Evolutionary conservation across 2,888 invertebrate genomes (phyloP).

Genomic region (Lasioglossum calceatum): DNA sequence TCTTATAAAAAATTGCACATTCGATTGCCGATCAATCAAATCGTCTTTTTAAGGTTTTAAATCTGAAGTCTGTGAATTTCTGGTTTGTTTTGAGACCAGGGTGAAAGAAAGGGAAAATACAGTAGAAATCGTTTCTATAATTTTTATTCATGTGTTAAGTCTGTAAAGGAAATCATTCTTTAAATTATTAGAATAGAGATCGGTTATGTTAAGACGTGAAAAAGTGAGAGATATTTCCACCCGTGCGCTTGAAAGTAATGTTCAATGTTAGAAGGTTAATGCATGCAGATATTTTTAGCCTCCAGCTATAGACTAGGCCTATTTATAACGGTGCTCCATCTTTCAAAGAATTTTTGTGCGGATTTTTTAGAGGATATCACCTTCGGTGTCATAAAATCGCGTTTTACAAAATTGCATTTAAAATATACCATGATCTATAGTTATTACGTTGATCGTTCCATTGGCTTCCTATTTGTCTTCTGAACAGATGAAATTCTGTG

Average conservation of each 20-base stretch:
- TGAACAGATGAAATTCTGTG: neutral
- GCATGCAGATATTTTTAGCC: neutral
- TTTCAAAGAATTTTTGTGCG: neutral
- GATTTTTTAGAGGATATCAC: neutral
- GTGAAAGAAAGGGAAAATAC: neutral
- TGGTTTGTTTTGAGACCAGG: neutral
- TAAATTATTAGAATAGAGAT: neutral
- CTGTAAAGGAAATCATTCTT: neutral
- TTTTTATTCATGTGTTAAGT: neutral
- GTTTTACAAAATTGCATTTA: neutral
- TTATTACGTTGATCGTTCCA: neutral
- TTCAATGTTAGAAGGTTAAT: slow-evolving; percentile 3
- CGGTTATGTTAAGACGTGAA: no score
- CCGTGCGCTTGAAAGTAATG: neutral
- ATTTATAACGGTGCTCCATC: slow-evolving; percentile 5
- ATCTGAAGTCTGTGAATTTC: neutral
- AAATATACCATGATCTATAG: neutral
- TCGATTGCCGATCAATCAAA: no score
- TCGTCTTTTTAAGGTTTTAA: no score
- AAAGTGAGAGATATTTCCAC: neutral
- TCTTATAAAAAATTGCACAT: no score
- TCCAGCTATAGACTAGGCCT: neutral
- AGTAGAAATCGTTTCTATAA: neutral
- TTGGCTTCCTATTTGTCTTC: neutral
- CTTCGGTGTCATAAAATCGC: neutral